Conservation (phyloP, 2,888 invertebrate species). For the Trimorus sp. region DNA sequence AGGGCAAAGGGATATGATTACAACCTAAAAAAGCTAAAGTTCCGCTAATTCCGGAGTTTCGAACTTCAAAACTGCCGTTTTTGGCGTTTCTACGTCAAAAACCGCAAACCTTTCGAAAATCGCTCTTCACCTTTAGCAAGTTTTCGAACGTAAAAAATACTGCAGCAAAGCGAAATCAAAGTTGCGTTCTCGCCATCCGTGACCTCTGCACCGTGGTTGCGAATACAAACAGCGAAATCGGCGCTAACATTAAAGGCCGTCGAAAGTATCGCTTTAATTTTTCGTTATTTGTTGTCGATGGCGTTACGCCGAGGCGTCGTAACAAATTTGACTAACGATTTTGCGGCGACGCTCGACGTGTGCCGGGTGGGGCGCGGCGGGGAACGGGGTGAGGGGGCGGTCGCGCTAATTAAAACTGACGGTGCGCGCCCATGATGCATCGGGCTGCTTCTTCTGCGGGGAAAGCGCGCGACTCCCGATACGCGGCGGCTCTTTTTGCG, state of each 20-base stretch:
- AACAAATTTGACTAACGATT: slow-evolving; percentile 74
- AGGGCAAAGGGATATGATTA: too few relatives aligned
- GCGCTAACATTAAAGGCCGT: slow-evolving; percentile 18
- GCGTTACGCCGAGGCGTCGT: slow-evolving; percentile 31
- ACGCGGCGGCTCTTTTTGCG: slow-evolving; percentile 44
- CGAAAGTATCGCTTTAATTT: slow-evolving; percentile 35
- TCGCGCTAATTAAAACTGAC: slow-evolving; percentile 77
- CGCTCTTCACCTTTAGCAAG: too few relatives aligned
- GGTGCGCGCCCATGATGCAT: slow-evolving; percentile 68
- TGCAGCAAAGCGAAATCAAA: too few relatives aligned
- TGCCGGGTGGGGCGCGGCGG: slow-evolving; percentile 69
- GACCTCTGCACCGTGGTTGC: too few relatives aligned
- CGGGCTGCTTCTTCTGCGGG: slow-evolving; percentile 49
- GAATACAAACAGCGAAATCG: too few relatives aligned
- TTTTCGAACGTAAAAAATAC: too few relatives aligned
- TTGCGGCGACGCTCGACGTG: slow-evolving; percentile 55
- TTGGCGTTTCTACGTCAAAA: too few relatives aligned
- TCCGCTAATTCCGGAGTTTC: too few relatives aligned
- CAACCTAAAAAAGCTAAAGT: too few relatives aligned
- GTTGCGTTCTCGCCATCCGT: too few relatives aligned
- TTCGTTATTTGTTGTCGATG: slow-evolving; percentile 50
- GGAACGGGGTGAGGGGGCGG: slow-evolving; percentile 67
- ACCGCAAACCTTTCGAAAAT: too few relatives aligned
- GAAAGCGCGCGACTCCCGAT: slow-evolving; percentile 45
- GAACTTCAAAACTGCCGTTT: too few relatives aligned